Conservation (phyloP, 2,113 vertebrate genomes). For the Ctenomys sociabilis region DNA sequence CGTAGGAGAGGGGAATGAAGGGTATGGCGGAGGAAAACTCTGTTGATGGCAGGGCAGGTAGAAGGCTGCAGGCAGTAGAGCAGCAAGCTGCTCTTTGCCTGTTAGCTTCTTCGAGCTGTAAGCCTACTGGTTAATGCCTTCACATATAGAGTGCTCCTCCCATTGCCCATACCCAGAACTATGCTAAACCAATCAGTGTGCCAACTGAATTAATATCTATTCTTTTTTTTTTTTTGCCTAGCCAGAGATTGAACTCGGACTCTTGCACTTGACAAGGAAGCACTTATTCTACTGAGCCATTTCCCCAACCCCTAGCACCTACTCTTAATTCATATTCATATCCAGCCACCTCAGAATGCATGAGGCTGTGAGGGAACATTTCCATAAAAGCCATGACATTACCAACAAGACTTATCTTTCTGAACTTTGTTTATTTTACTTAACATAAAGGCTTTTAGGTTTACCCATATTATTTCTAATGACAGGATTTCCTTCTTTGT, state of each 20-base stretch:
- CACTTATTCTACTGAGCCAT: too few species aligned
- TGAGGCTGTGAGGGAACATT: background rate
- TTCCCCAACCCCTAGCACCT: too few species aligned
- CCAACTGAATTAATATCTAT: background rate
- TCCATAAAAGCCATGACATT: background rate
- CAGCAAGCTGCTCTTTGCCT: background rate
- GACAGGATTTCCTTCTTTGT: background rate
- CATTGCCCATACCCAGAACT: background rate
- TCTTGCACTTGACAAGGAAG: too few species aligned
- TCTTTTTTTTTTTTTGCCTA: too few species aligned
- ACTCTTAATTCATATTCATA: background rate
- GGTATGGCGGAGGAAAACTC: background rate
- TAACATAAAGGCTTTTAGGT: background rate
- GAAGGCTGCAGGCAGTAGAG: background rate
- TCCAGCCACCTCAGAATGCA: background rate
- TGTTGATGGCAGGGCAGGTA: background rate
- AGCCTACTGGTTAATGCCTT: background rate
- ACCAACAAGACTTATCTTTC: background rate
- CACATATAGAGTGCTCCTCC: background rate
- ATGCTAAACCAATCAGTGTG: background rate
- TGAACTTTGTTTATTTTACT: background rate
- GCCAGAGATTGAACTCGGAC: too few species aligned
- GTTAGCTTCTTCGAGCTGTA: background rate
- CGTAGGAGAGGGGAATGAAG: too few species aligned
- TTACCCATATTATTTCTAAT: background rate